phyloP scores from a whole-genome alignment of 2,113 vertebrate species.

The Colinus virginianus region DNA sequence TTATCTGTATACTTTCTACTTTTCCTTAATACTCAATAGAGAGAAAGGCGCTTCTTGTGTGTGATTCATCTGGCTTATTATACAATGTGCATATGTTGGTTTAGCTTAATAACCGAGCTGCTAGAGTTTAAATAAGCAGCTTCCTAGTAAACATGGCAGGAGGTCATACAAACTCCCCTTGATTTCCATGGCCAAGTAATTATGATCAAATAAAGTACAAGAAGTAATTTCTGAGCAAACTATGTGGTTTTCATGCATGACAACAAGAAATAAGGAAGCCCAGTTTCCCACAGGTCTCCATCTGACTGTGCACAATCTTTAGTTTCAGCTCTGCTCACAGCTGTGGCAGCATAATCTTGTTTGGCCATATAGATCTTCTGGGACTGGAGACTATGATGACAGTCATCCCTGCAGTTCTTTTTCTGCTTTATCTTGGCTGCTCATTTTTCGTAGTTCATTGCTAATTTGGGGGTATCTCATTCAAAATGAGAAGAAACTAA shows the following conservation, averaged over 20 bases:
- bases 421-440: background rate
- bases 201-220: background rate
- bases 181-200: background rate
- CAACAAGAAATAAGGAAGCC: background rate
- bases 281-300: background rate
- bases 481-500: background rate
- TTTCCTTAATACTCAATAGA: background rate
- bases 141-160: background rate
- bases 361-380: background rate
- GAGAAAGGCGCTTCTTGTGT: background rate
- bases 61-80: constrained; percentile 11
- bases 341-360: background rate
- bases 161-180: background rate
- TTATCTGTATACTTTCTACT: background rate
- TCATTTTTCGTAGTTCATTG: background rate
- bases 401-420: background rate
- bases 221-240: background rate
- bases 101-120: background rate
- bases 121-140: constrained; percentile 9
- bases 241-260: background rate
- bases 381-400: no score
- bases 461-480: background rate
- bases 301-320: fast-evolving
- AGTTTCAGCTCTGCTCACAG: background rate
- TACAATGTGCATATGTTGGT: background rate